Conservation (phyloP, 2,888 invertebrate genomes). For the Cyrtodaria siliqua region DNA sequence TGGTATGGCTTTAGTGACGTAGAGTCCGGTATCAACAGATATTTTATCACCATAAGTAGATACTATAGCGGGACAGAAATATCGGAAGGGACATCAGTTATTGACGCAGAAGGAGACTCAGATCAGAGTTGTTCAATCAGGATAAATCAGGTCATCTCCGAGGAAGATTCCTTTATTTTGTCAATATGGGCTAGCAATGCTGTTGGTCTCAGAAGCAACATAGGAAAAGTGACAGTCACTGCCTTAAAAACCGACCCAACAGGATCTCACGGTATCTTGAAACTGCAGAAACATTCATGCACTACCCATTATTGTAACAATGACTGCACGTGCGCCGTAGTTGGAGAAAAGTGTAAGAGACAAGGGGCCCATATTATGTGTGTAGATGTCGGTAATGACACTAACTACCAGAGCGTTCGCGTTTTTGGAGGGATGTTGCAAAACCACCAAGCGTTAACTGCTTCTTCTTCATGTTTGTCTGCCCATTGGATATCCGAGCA, state of each 20-base stretch:
- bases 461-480: conserved; percentile 44
- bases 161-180: conserved; percentile 33
- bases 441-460: conserved; percentile 6
- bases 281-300: conserved; percentile 64
- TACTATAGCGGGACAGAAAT: conserved; percentile 53
- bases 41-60: conserved; percentile 45
- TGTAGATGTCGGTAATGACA: no score
- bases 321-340: conserved; percentile 66
- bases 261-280: no score
- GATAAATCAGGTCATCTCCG: not conserved
- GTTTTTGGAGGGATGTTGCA: conserved; percentile 18
- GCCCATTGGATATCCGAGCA: conserved; percentile 24
- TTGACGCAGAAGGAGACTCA: not conserved
- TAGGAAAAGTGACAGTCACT: conserved; percentile 52
- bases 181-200: conserved; percentile 58
- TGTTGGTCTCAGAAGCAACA: conserved; percentile 52
- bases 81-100: conserved; percentile 22
- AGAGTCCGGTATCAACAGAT: conserved; percentile 55
- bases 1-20: conserved; percentile 66
- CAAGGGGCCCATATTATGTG: not conserved
- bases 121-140: conserved; percentile 10
- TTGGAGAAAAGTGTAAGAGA: conserved; percentile 57
- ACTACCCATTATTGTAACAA: conserved; percentile 59
- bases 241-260: no score
- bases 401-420: not conserved